A percentile compares a stretch with the other conserved stretches of the same genome.
These are phyloP conservation scores for Ammospiza caudacuta DNA, from an alignment of 2,113 vertebrate species.

Conservation along the genomic window DNA sequence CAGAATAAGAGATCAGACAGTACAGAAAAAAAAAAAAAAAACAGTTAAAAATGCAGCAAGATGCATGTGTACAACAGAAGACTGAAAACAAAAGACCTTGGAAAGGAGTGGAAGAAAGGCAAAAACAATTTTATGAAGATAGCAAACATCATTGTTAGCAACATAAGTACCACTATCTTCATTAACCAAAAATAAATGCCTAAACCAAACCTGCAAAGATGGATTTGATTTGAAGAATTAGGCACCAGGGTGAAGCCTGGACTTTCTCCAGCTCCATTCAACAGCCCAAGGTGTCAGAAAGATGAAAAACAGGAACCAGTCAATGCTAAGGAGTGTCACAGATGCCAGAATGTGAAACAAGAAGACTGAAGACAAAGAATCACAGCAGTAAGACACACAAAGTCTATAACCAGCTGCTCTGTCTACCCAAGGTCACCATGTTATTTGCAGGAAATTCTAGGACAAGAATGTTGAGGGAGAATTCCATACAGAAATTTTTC, in stretches of 20 bases:
- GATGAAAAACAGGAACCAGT: constrained; percentile 45
- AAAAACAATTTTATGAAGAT: neutral
- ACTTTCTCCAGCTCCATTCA: constrained; percentile 42
- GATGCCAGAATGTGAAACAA: constrained; percentile 41
- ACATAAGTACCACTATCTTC: neutral
- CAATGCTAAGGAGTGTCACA: neutral
- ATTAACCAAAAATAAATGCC: constrained; percentile 19
- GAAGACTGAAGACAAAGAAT: constrained; percentile 3
- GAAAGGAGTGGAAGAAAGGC: neutral
- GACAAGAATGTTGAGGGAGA: neutral
- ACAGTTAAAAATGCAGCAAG: neutral
- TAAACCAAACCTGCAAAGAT: neutral
- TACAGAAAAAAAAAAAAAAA: neutral
- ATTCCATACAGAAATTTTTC: neutral
- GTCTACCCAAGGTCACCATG: neutral
- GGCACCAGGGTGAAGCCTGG: neutral
- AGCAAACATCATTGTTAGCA: neutral
- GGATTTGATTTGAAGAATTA: constrained; percentile 40
- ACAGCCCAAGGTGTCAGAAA: constrained; percentile 16
- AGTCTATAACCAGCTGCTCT: neutral
- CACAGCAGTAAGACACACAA: neutral
- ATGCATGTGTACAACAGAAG: neutral
- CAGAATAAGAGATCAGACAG: neutral
- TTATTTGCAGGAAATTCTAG: neutral
- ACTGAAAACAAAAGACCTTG: neutral